Evolutionary conservation across 2,888 invertebrate genomes (phyloP).

Genomic region (Rhyacophila evoluta): DNA sequence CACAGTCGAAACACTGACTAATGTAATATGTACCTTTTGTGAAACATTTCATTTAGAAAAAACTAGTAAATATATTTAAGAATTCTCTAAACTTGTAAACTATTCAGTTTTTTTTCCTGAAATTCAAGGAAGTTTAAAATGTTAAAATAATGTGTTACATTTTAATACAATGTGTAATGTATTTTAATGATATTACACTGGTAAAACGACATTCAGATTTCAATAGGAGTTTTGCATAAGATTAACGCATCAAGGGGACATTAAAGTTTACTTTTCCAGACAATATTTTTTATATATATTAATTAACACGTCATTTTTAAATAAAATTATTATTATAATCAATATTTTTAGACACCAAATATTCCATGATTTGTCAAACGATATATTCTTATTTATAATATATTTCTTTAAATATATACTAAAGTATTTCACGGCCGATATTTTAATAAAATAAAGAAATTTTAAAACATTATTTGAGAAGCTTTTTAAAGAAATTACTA

Average conservation of each 20-base stretch:
- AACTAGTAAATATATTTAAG: background rate
- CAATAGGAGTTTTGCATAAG: slow-evolving; percentile 43
- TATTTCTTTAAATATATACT: background rate
- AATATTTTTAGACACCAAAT: slow-evolving; percentile 27
- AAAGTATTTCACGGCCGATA: background rate
- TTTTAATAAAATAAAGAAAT: too few species aligned
- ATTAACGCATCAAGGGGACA: slow-evolving; percentile 38
- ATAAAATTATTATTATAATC: background rate
- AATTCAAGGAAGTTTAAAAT: background rate
- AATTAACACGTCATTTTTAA: background rate
- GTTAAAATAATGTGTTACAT: background rate
- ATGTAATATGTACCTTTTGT: too few species aligned
- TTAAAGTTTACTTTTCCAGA: slow-evolving; percentile 5
- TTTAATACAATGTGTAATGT: background rate
- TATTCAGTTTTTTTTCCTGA: background rate
- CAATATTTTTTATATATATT: background rate
- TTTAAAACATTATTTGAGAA: too few species aligned
- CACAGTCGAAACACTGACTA: too few species aligned
- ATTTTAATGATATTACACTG: background rate
- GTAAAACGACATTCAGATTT: slow-evolving; percentile 38
- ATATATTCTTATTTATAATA: background rate
- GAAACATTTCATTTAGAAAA: background rate
- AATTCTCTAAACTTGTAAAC: background rate
- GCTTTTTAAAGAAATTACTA: too few species aligned
- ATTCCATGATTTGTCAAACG: slow-evolving; percentile 26